A percentile compares a stretch with the other conserved stretches of the same genome.
Evolutionary conservation across 2,888 invertebrate species (phyloP).

Genomic region (Helobdella robusta): DNA sequence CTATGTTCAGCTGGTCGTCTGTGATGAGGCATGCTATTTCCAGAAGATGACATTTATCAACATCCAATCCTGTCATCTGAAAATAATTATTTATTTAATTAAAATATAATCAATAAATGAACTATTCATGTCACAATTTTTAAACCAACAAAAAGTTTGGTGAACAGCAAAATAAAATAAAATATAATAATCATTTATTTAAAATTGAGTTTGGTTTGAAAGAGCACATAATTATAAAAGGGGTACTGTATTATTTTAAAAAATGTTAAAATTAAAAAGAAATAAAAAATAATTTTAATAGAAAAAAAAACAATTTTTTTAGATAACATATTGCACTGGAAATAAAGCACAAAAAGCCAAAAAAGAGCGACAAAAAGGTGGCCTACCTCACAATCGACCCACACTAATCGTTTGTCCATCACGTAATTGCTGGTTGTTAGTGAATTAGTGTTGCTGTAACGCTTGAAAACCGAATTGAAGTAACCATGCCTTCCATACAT

Average conservation of each 20-base stretch:
- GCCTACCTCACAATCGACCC: constrained; percentile 32
- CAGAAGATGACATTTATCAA: constrained; percentile 67
- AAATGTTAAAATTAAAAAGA: too few species aligned
- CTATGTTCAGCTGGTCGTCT: constrained; percentile 64
- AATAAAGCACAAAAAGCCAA: too few species aligned
- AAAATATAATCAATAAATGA: too few species aligned
- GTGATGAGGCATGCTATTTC: constrained; percentile 85
- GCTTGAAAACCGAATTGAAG: background rate
- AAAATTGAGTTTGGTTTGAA: too few species aligned
- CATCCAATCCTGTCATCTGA: constrained; percentile 76
- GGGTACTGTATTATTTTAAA: too few species aligned
- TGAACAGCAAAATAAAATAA: too few species aligned
- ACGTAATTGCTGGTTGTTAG: background rate
- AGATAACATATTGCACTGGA: too few species aligned
- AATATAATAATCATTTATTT: too few species aligned
- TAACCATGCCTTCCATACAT: background rate
- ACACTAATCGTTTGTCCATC: constrained; percentile 27
- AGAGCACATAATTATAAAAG: too few species aligned
- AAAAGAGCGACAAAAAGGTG: background rate
- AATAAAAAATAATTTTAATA: background rate
- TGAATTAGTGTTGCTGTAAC: background rate
- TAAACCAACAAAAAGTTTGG: too few species aligned
- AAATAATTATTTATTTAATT: too few species aligned
- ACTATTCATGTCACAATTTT: too few species aligned
- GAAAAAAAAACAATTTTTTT: background rate